Evolutionary conservation across 1,140 invertebrate genomes (phyloP).

Genomic region (Drosophila ambigua): DNA sequence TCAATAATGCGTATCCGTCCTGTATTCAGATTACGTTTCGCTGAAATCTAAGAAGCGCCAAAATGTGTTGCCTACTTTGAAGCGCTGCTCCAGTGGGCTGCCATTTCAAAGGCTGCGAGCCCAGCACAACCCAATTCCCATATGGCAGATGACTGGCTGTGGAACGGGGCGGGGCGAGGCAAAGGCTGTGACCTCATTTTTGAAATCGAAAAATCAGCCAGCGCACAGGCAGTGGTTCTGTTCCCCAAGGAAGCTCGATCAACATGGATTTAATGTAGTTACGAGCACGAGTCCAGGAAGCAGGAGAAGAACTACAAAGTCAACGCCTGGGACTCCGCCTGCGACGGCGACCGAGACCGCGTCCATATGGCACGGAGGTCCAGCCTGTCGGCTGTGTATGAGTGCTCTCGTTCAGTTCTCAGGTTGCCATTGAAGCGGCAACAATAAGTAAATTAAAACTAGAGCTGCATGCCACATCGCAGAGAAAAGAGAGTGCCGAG

Average conservation of each 20-base stretch:
- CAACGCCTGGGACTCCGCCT: too few species aligned
- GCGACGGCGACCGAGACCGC: not conserved
- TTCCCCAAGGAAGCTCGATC: constrained; percentile 70
- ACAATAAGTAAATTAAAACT: constrained; percentile 80
- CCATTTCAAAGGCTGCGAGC: constrained; percentile 58
- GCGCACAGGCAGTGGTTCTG: constrained; percentile 58
- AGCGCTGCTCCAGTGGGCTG: constrained; percentile 14
- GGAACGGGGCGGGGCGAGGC: too few species aligned
- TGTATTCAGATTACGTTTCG: constrained; percentile 48
- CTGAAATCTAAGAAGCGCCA: constrained; percentile 43
- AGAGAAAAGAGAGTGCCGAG: not conserved
- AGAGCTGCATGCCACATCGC: constrained; percentile 38
- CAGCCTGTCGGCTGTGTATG: constrained; percentile 9
- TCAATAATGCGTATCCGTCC: constrained; percentile 67
- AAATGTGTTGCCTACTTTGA: constrained; percentile 29
- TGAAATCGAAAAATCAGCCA: constrained; percentile 76
- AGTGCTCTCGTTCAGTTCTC: constrained; percentile 18
- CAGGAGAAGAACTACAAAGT: too few species aligned
- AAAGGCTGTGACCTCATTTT: constrained; percentile 69
- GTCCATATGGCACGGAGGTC: constrained; percentile 24
- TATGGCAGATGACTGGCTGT: constrained; percentile 54
- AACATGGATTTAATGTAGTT: constrained; percentile 70
- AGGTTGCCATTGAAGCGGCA: constrained; percentile 71
- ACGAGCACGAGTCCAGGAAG: constrained; percentile 2
- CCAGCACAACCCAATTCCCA: constrained; percentile 48